Conservation (phyloP, 2,113 vertebrate species). For the Diglossa brunneiventris region DNA sequence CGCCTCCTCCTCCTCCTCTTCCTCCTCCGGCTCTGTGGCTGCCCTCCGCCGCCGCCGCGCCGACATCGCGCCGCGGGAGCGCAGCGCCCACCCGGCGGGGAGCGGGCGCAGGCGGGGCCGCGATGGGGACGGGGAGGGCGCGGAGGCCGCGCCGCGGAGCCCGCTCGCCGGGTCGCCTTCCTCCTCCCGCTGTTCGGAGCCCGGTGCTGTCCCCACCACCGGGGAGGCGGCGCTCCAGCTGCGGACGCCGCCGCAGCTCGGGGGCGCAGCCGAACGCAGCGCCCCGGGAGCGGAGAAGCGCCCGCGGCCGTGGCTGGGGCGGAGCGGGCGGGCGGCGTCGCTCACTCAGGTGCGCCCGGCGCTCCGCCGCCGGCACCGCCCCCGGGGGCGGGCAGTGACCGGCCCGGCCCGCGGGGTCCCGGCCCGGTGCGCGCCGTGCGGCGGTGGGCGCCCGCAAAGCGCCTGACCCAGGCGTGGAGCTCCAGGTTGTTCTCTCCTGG, state of each 20-base stretch:
- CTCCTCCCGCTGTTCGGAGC: not conserved
- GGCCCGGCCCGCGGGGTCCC: too few relatives aligned
- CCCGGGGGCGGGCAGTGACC: not conserved
- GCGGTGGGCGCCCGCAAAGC: not conserved
- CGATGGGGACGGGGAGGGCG: not conserved
- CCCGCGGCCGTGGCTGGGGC: not conserved
- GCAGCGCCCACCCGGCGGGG: not conserved
- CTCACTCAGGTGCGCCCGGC: not conserved
- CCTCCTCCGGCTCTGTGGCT: not conserved
- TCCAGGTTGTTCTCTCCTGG: not conserved
- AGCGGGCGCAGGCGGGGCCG: not conserved
- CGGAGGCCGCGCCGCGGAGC: not conserved
- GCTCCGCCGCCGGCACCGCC: not conserved
- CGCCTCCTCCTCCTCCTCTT: not conserved
- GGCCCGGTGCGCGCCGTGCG: accelerated
- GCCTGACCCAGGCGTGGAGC: not conserved
- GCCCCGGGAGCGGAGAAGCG: not conserved
- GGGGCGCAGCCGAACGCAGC: not conserved
- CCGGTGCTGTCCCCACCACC: not conserved
- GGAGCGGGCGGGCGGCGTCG: not conserved
- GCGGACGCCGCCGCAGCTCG: not conserved
- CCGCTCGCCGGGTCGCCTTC: not conserved
- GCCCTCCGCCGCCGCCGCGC: not conserved
- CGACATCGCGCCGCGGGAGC: not conserved
- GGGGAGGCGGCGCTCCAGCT: not conserved